Conservation (phyloP, 64 coral and sea anemone genomes). For the Stichodactyla mertensii region DNA sequence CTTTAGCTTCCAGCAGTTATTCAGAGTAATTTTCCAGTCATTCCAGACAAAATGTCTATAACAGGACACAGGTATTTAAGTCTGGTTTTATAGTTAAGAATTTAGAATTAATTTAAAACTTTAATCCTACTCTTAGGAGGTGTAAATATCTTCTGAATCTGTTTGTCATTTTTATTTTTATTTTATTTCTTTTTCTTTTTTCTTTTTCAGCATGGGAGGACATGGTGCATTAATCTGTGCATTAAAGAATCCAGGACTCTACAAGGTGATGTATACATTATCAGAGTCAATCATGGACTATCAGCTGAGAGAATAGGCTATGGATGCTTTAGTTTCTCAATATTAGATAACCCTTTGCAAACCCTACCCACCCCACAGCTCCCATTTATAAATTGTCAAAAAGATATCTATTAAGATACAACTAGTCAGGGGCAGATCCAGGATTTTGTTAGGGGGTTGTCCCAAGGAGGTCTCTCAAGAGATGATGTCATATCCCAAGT, state of each 20-base stretch:
- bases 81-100: not conserved
- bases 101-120: not conserved
- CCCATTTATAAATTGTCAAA: no score
- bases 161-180: not conserved
- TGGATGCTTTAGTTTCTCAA: no score
- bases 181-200: not conserved
- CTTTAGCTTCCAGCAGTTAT: constrained; percentile 83
- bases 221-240: constrained; percentile 91
- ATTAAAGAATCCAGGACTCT: constrained; percentile 90
- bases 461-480: no score
- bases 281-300: no score
- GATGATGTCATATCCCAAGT: no score
- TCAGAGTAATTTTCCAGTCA: constrained; percentile 77
- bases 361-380: no score
- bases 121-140: no score
- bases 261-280: constrained; percentile 44
- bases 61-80: constrained; percentile 83
- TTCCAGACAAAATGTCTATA: constrained; percentile 66
- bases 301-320: no score
- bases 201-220: constrained; percentile 81
- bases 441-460: no score
- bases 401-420: no score
- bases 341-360: no score
- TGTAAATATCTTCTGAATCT: not conserved
- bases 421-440: no score